Percentiles rank a stretch among this genome's conserved stretches.
These are phyloP conservation scores for Epinephelus lanceolatus DNA, from an alignment of 2,113 vertebrate genomes.

Conservation along the genomic window DNA sequence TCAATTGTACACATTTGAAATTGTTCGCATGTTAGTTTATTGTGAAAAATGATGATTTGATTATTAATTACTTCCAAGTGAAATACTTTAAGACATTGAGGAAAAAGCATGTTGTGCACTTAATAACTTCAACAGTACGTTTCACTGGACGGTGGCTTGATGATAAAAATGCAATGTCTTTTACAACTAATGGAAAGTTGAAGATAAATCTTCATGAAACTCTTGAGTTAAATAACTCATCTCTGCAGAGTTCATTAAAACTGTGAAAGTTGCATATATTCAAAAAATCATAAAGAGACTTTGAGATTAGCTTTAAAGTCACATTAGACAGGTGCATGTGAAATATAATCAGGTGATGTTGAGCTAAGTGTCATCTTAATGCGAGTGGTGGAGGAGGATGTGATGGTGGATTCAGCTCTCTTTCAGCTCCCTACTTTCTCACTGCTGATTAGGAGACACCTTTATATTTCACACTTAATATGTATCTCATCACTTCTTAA, in stretches of 20 bases:
- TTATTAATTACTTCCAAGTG: not conserved
- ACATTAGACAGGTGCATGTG: not conserved
- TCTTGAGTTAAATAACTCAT: not conserved
- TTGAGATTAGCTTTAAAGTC: not conserved
- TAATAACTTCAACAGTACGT: no score
- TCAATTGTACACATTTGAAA: not conserved
- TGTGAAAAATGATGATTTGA: not conserved
- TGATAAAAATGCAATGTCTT: not conserved
- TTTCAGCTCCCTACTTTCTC: not conserved
- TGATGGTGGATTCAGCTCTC: not conserved
- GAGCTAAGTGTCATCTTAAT: not conserved
- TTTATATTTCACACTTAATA: slow-evolving; percentile 16
- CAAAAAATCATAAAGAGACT: not conserved
- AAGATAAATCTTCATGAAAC: not conserved
- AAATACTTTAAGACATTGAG: not conserved
- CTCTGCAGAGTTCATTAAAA: not conserved
- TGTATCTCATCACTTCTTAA: not conserved
- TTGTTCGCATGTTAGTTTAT: not conserved
- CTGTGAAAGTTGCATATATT: not conserved
- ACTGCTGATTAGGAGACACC: slow-evolving; percentile 23
- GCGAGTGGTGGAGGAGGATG: not conserved
- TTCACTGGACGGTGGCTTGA: not conserved
- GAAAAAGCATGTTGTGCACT: not conserved
- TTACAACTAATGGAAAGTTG: not conserved
- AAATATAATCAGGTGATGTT: not conserved